These are phyloP conservation scores for Drosophila differens DNA, from an alignment of 2,888 invertebrate genomes.

Conservation along the genomic window DNA sequence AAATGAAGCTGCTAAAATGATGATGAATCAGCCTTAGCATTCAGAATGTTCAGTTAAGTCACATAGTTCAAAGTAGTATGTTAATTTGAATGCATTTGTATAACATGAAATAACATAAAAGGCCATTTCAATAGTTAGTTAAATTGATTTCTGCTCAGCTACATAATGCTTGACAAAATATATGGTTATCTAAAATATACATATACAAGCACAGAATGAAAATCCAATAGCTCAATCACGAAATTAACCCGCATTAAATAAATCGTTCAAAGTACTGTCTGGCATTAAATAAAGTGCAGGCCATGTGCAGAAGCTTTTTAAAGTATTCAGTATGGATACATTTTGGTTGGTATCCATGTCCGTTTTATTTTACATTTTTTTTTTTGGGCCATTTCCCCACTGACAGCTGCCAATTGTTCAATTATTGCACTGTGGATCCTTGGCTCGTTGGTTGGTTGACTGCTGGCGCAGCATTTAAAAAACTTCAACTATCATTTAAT, in stretches of 20 bases:
- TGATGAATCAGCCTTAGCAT: not conserved
- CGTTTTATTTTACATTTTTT: not conserved
- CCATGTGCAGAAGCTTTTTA: constrained; percentile 54
- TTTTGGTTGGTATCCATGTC: constrained; percentile 40
- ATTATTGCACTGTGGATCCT: constrained; percentile 62
- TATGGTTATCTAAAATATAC: constrained; percentile 2
- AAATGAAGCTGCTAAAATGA: constrained; percentile 5
- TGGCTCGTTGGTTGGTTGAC: constrained; percentile 34
- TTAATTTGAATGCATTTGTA: not conserved
- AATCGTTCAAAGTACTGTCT: constrained; percentile 12
- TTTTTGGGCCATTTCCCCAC: constrained; percentile 59
- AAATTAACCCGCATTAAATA: constrained; percentile 49
- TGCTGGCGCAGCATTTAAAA: constrained; percentile 64
- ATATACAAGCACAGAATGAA: constrained; percentile 14
- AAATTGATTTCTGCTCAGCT: not conserved
- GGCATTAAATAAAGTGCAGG: constrained; percentile 43
- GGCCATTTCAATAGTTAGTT: not conserved
- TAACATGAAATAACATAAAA: not conserved
- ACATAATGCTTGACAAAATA: not conserved
- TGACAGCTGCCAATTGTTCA: constrained; percentile 77
- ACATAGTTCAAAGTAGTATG: not conserved
- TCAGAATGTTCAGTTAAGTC: not conserved
- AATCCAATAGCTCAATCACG: constrained; percentile 49
- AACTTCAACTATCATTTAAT: constrained; percentile 72
- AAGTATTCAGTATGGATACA: constrained; percentile 56